Evolutionary conservation across 2,888 invertebrate species (phyloP).

Genomic region (Bedellia somnulentella): DNA sequence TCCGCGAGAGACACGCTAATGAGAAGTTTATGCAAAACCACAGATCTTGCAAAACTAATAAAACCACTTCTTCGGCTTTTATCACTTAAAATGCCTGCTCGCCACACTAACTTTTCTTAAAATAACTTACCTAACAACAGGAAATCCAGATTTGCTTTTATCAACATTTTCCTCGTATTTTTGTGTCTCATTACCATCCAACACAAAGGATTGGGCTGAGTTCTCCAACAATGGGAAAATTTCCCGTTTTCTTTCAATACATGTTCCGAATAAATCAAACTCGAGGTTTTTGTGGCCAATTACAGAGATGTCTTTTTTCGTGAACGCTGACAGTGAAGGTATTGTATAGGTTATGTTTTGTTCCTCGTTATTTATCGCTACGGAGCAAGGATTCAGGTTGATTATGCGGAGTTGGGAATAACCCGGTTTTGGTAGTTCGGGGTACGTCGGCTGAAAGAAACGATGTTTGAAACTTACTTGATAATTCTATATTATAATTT

Average conservation of each 20-base stretch:
- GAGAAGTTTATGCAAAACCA: too few relatives aligned
- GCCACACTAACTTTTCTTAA: too few relatives aligned
- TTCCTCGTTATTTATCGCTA: constrained; percentile 49
- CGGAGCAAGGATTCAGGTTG: constrained; percentile 53
- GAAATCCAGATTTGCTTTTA: constrained; percentile 58
- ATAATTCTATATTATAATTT: too few relatives aligned
- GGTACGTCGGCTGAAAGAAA: constrained; percentile 55
- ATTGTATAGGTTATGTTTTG: constrained; percentile 26
- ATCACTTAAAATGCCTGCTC: too few relatives aligned
- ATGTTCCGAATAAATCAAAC: constrained; percentile 20
- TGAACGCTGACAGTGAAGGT: constrained; percentile 22
- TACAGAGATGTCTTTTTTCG: constrained; percentile 20
- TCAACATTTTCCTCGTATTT: constrained; percentile 42
- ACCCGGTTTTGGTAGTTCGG: constrained; percentile 54
- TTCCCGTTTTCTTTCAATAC: constrained; percentile 19
- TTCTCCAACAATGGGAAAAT: too few relatives aligned
- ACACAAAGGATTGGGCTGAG: too few relatives aligned
- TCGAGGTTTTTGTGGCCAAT: constrained; percentile 15
- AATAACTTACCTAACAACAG: constrained; percentile 49
- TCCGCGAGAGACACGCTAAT: too few relatives aligned
- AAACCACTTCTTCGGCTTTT: too few relatives aligned
- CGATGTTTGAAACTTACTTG: constrained; percentile 14
- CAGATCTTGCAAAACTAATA: too few relatives aligned
- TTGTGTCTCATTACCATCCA: constrained; percentile 27
- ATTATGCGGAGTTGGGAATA: constrained; percentile 63